phyloP scores from a whole-genome alignment of 1,140 invertebrate genomes.

The Heliconius eleuchia region DNA sequence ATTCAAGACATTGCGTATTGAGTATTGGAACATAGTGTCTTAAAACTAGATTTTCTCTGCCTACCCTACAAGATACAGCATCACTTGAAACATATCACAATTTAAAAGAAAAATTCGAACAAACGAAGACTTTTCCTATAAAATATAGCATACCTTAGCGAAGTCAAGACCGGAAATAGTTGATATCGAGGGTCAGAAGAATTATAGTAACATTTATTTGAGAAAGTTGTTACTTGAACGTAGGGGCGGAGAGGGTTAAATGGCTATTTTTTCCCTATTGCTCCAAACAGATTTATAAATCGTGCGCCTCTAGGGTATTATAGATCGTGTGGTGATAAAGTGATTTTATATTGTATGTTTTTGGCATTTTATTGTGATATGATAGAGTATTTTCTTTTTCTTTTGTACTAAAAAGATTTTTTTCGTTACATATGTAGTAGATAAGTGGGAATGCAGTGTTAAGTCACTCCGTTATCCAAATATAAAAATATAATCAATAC shows the following conservation, averaged over 20 bases:
- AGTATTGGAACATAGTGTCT: neutral
- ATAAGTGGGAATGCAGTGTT: too few relatives aligned
- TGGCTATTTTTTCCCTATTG: conserved; percentile 59
- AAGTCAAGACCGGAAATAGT: conserved; percentile 14
- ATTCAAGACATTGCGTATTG: too few relatives aligned
- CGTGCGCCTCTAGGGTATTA: conserved; percentile 29
- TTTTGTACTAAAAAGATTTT: too few relatives aligned
- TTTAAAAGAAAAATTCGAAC: neutral
- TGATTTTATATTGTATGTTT: conserved; percentile 10
- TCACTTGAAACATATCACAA: too few relatives aligned
- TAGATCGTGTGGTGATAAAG: conserved; percentile 53
- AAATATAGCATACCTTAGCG: conserved; percentile 1
- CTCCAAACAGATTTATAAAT: conserved; percentile 58
- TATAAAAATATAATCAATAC: too few relatives aligned
- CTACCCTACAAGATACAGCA: too few relatives aligned
- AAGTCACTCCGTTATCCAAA: too few relatives aligned
- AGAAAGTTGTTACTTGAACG: conserved; percentile 45
- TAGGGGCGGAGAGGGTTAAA: conserved; percentile 61
- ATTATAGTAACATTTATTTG: conserved; percentile 50
- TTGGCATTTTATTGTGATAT: neutral
- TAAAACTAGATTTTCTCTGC: too few relatives aligned
- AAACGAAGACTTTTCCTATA: neutral
- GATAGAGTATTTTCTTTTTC: neutral
- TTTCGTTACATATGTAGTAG: too few relatives aligned
- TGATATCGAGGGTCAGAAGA: conserved; percentile 45